Conservation (phyloP, 92 coral and sea anemone species). For the Heliopora coerulea region DNA sequence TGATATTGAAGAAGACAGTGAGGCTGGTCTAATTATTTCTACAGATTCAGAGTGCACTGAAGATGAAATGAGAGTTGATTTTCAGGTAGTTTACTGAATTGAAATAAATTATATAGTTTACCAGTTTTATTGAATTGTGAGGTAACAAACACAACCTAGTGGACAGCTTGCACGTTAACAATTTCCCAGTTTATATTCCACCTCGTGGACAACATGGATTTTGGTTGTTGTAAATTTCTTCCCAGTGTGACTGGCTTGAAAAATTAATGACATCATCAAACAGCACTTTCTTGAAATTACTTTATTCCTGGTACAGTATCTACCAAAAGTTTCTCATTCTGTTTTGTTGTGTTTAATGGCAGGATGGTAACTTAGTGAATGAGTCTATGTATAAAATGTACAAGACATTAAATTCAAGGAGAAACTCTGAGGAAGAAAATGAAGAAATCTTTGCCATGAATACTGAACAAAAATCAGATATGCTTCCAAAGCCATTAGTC, state of each 20-base stretch:
- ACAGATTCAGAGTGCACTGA: slow-evolving; percentile 20
- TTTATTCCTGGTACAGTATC: too few species aligned
- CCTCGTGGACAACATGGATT: too few species aligned
- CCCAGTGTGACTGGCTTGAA: too few species aligned
- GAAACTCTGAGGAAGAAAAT: slow-evolving; percentile 47
- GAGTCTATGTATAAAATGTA: slow-evolving; percentile 87
- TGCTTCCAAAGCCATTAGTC: background rate
- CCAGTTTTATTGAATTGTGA: too few species aligned
- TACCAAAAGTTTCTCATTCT: background rate
- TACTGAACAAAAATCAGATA: background rate
- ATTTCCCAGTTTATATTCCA: too few species aligned
- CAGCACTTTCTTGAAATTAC: too few species aligned
- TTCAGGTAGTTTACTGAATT: background rate
- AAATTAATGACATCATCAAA: too few species aligned
- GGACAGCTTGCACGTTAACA: too few species aligned
- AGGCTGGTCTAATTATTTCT: slow-evolving; percentile 5
- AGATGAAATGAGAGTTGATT: slow-evolving; percentile 11
- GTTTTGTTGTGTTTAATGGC: slow-evolving; percentile 1
- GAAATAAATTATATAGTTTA: background rate
- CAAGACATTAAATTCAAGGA: slow-evolving; percentile 55
- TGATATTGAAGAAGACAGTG: slow-evolving; percentile 11
- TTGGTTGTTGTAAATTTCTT: too few species aligned
- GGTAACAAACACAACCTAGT: too few species aligned
- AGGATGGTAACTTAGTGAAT: slow-evolving; percentile 83
- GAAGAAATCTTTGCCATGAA: background rate